Evolutionary conservation across 2,888 invertebrate species (phyloP).

Genomic region (Drosophila mulleri): DNA sequence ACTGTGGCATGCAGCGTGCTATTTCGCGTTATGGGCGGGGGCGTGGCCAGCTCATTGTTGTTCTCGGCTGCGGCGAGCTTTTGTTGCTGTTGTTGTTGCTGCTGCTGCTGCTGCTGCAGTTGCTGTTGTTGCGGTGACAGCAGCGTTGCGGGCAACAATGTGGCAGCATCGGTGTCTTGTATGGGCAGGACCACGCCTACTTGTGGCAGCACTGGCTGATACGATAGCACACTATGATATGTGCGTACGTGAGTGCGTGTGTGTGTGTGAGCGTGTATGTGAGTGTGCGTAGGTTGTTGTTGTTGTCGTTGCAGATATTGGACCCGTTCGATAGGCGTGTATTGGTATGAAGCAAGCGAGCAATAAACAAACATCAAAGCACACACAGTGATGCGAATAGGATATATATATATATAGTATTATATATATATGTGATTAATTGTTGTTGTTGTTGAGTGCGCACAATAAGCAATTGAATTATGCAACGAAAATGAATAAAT

Average conservation of each 20-base stretch:
- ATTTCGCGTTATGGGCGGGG: slow-evolving; percentile 53
- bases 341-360: slow-evolving; percentile 45
- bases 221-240: slow-evolving; percentile 82
- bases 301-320: slow-evolving; percentile 35
- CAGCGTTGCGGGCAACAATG: slow-evolving; percentile 66
- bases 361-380: slow-evolving; percentile 35
- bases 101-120: slow-evolving; percentile 39
- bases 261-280: slow-evolving; percentile 13
- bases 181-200: slow-evolving; percentile 67
- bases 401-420: no score
- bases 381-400: slow-evolving; percentile 51
- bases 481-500: slow-evolving; percentile 49
- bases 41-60: slow-evolving; percentile 61
- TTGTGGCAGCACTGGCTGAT: slow-evolving; percentile 81
- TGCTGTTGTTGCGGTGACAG: slow-evolving; percentile 56
- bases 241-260: slow-evolving; percentile 15
- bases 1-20: slow-evolving; percentile 52
- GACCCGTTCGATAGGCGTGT: slow-evolving; percentile 29
- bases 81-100: slow-evolving; percentile 41
- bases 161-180: slow-evolving; percentile 47
- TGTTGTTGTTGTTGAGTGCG: slow-evolving; percentile 41
- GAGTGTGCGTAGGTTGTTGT: slow-evolving; percentile 8
- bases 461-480: slow-evolving; percentile 46
- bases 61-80: slow-evolving; percentile 40
- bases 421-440: slow-evolving; percentile 9